Evolutionary conservation across 2,797 vertebrate genomes (phyloP).

Genomic region (Bovichtus variegatus): DNA sequence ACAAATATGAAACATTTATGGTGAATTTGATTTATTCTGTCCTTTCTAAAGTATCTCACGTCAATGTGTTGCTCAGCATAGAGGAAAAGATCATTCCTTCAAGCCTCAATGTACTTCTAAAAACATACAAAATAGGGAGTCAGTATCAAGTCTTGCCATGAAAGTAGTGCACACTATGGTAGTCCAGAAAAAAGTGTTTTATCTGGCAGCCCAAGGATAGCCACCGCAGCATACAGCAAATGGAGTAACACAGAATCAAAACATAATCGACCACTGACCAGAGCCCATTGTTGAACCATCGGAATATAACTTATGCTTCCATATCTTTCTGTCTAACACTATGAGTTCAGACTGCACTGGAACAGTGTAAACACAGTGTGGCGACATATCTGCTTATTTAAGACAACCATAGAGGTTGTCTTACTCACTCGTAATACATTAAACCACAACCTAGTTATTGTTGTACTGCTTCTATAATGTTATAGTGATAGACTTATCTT

Average conservation of each 20-base stretch:
- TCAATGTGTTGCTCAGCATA: background rate
- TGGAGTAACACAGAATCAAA: background rate
- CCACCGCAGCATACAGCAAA: background rate
- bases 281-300: background rate
- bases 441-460: background rate
- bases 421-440: background rate
- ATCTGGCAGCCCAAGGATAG: background rate
- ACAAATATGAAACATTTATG: conserved; percentile 30
- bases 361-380: background rate
- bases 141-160: background rate
- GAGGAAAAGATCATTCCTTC: background rate
- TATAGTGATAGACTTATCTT: conserved; percentile 8
- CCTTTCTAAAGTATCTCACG: background rate
- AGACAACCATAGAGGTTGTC: background rate
- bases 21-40: conserved; percentile 4
- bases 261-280: background rate
- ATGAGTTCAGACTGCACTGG: background rate
- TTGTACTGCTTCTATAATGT: background rate
- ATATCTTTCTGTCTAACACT: background rate
- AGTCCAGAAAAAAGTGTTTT: background rate
- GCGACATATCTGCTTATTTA: conserved; percentile 1
- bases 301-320: background rate
- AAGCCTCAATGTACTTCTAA: conserved; percentile 3
- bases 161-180: background rate
- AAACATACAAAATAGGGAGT: background rate